Evolutionary conservation across 1,140 invertebrate species (phyloP).

Genomic region (Bombus terrestris): DNA sequence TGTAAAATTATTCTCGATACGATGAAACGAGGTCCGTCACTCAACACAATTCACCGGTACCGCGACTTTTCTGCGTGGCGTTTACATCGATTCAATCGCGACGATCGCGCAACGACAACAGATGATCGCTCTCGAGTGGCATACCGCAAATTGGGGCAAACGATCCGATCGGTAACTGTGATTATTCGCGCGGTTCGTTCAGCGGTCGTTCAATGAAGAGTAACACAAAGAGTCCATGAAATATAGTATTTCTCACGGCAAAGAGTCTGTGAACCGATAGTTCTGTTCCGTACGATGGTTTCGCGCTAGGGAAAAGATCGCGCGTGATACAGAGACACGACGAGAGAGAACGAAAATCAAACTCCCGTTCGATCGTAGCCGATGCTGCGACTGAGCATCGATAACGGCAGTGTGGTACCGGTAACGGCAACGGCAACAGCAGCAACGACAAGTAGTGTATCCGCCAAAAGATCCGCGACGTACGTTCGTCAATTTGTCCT

Average conservation of each 20-base stretch:
- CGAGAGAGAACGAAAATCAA: slow-evolving; percentile 1
- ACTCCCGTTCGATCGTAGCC: slow-evolving; percentile 39
- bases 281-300: too few relatives aligned
- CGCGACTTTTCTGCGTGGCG: slow-evolving; percentile 25
- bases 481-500: slow-evolving; percentile 55
- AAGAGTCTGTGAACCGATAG: background rate
- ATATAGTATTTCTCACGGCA: background rate
- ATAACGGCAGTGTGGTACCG: slow-evolving; percentile 30
- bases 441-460: slow-evolving; percentile 34
- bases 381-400: slow-evolving; percentile 17
- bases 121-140: slow-evolving; percentile 5
- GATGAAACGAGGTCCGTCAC: slow-evolving; percentile 49
- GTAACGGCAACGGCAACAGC: slow-evolving; percentile 19
- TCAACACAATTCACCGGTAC: slow-evolving; percentile 65
- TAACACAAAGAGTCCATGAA: background rate
- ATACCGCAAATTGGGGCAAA: background rate
- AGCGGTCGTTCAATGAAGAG: background rate
- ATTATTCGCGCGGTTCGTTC: slow-evolving; percentile 1
- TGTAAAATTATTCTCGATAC: slow-evolving; percentile 7
- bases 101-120: slow-evolving; percentile 37
- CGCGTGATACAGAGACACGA: background rate
- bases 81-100: slow-evolving; percentile 55
- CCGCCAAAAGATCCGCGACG: slow-evolving; percentile 40
- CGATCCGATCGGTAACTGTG: slow-evolving; percentile 11
- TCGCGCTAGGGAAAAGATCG: background rate